Evolutionary conservation across 1,140 invertebrate genomes (phyloP), one percentile per base, ranked within the genome.

Genomic region (Mylabris phalerata): DNA sequence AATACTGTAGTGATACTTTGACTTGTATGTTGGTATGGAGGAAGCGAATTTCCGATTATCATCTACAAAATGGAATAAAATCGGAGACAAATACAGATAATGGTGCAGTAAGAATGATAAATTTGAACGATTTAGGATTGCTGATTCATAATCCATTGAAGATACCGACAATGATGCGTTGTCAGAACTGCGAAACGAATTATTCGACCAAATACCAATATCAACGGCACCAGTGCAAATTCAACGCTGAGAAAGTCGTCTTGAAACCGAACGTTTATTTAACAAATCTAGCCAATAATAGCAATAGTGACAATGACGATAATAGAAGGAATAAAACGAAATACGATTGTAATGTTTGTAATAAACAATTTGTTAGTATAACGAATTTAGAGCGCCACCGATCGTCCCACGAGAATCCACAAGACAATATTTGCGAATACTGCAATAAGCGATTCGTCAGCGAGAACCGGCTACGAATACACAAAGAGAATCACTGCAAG

Each of bases 151-250:
- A 32, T 32, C 32, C 32, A 9, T 42, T 48, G n/a, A 65, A 67
- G 41, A 63, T 64, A 9, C 60, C 64, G 4, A 54, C 55, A 25
- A 69, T 72, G 64, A 71, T 69, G 46, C 50, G 64, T 39, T 75
- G 73, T 51, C 72, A 75, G 56, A 75, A 75, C 55, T 75, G 73
- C 45, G 72, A 75, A 57, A 72, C 66, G 0, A 68, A 71, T 59
- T 75, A 73, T 56, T 67, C 71, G 4, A 75, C 73, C 2, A 73
- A 73, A 62, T 75, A 75, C 61, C 73, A 75, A 48, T 75, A 71
- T 57, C 73, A 75, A 48, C 55, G 73, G 39, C 73, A 75, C 50
- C 71, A 72, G 46, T 75, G 73, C 50, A 70, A 75, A 56, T 73
- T 73, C 55, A 73, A 73, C 57, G 67, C 67, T 9, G 66, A 69